phyloP scores from a whole-genome alignment of 2,797 vertebrate genomes.

The Linurgus olivaceus region DNA sequence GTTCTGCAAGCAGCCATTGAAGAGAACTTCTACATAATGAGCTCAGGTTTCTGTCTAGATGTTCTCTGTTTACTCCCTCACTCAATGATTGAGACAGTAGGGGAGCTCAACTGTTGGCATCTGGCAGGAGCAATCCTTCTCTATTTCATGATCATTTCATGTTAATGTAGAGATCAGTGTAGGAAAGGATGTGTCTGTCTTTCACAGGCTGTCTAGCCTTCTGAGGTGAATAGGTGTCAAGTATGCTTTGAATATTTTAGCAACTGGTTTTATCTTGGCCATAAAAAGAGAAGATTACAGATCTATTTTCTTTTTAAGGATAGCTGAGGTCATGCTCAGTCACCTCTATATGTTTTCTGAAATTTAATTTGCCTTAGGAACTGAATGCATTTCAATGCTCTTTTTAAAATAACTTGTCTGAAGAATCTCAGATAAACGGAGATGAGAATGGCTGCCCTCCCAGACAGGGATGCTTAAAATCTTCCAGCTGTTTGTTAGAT shows the following conservation, averaged over 20 bases:
- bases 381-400: neutral
- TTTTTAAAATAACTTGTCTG: neutral
- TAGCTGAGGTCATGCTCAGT: neutral
- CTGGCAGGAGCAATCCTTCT: neutral
- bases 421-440: neutral
- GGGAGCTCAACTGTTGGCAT: neutral
- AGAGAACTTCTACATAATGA: neutral
- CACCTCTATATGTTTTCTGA: neutral
- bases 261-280: neutral
- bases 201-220: neutral
- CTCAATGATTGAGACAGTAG: neutral
- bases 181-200: neutral
- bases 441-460: neutral
- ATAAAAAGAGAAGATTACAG: neutral
- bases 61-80: neutral
- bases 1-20: neutral
- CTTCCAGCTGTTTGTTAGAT: conserved; percentile 62
- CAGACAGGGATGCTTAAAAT: conserved; percentile 3
- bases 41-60: neutral
- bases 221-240: neutral
- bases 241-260: neutral
- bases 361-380: neutral
- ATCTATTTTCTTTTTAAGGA: neutral
- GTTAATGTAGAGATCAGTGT: neutral
- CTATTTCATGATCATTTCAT: neutral